These are phyloP conservation scores for Polydrusus cervinus DNA, from an alignment of 2,888 invertebrate species.

Conservation along the genomic window DNA sequence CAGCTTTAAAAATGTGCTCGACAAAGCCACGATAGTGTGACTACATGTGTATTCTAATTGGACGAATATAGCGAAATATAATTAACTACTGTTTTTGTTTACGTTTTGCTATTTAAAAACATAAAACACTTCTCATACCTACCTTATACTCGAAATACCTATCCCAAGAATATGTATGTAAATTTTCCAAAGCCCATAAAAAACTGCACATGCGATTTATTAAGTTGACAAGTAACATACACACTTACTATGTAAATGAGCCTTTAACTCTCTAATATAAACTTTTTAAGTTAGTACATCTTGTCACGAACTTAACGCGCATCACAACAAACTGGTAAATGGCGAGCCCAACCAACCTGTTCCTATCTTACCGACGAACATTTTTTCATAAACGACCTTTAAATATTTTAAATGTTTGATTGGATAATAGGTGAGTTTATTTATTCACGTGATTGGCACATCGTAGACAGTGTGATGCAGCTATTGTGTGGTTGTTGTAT, in stretches of 20 bases:
- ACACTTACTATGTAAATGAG: conserved; percentile 35
- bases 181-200: conserved; percentile 9
- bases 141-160: background rate
- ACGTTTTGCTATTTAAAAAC: no score
- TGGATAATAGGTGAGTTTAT: conserved; percentile 38
- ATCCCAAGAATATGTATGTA: background rate
- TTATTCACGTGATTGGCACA: conserved; percentile 27
- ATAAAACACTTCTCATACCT: no score
- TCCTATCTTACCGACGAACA: conserved; percentile 20
- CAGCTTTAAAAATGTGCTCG: no score
- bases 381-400: conserved; percentile 44
- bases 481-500: background rate
- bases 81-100: no score
- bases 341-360: conserved; percentile 19
- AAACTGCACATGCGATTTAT: conserved; percentile 28
- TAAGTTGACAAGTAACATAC: conserved; percentile 40
- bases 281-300: conserved; percentile 39
- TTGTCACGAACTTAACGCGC: conserved; percentile 43
- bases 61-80: background rate
- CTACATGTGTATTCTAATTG: no score
- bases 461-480: conserved; percentile 26
- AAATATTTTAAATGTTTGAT: conserved; percentile 41
- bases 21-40: no score
- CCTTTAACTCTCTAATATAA: conserved; percentile 30
- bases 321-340: conserved; percentile 46